Base-by-base conservation (phyloP, 2,113 vertebrate genomes). In the Ascaphus truei region DNA sequence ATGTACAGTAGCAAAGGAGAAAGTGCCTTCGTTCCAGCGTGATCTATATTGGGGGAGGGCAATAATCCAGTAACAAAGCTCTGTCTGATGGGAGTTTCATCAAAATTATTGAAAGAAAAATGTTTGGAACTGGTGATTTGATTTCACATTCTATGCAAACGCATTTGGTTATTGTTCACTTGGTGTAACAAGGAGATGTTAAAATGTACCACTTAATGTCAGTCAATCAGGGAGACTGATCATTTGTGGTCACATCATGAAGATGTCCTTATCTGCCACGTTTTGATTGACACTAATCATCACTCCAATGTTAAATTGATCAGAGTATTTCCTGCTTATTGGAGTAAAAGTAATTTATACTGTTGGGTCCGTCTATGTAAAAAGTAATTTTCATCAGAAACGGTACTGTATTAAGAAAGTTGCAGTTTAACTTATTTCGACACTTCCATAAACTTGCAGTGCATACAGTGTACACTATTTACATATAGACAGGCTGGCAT, bases 191-290 rank as follows among this genome's bases (percentile, higher is more conserved):
- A 26, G 36, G 20, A 47, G 11, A 23, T 48, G 55, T 59, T 48
- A 68, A 41, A 68, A 68, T 34, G 29, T 59, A 37, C 53, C 65
- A 68, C 65, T 68, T 68, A 68, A 58, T 31, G 65, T 68, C 65
- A 50, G 36, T 68, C 65, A 67, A 34, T n/a, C 18, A 5, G 26
- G 16, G 37, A 53, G 11, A 43, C 34, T 45, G 31, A 34, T 47
- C 26, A 57, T 20, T 59, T 20, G 30, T 30, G 55, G n/a, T n/a
- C n/a, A 30, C 41, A 3, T 7, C 36, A 31, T 39, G 22, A 16
- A 13, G 15, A 41, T 68, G 55, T 48, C 55, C 29, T 68, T 37
- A 48, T 4, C 41, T 68, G 65, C 18, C 65, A 58, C 13, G 10
- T 5, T 16, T 31, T 34, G 65, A 68, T 68, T 57, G 65, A 68